Evolutionary conservation across 1,140 invertebrate species (phyloP), one percentile per base, ranked within the genome.

Genomic region (Aphaenogaster floridana): DNA sequence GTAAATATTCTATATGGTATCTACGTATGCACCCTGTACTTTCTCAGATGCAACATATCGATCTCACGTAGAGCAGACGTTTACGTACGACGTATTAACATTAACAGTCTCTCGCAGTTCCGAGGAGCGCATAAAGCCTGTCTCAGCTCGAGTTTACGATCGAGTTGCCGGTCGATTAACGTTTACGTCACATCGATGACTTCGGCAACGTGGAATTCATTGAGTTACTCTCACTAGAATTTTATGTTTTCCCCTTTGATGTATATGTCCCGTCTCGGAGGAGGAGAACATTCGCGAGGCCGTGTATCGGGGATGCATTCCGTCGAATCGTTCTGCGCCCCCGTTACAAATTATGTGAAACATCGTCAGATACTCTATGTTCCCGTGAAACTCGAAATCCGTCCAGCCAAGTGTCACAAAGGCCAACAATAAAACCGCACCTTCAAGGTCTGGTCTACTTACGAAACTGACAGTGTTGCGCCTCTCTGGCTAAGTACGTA

Each of bases 391-490:
- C 28, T 91, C 92, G 93, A 95, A 94, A 94, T 93, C 93, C 92
- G 93, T 94, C 93, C 94, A 74, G 78, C 61, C 61, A 86, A 90
- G 86, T 76, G 57, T 86, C 78, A 86, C 81, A 86, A 77, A 86
- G 81, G 63, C 79, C 74, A 72, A 88, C 63, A 89, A 89, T 52
- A 61, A 88, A 91, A 91, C 80, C 71, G 81, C 84, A 88, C 78
- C 88, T 87, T 94, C 93, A 94, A 93, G 83, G 88, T 95, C 93
- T 94, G 91, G 91, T 95, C 94, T 95, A 95, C 94, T 95, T 95
- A 95, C 95, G 94, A 95, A 95, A 95, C 91, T 94, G 95, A 95
- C 92, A 94, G 92, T 94, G 94, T 95, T 94, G 93, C 92, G 94
- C 93, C 93, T 93, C 93, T 93, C 90, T 91, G 94, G 94, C 94